phyloP scores from a whole-genome alignment of 1,140 invertebrate genomes.

The Lasioglossum albipes region DNA sequence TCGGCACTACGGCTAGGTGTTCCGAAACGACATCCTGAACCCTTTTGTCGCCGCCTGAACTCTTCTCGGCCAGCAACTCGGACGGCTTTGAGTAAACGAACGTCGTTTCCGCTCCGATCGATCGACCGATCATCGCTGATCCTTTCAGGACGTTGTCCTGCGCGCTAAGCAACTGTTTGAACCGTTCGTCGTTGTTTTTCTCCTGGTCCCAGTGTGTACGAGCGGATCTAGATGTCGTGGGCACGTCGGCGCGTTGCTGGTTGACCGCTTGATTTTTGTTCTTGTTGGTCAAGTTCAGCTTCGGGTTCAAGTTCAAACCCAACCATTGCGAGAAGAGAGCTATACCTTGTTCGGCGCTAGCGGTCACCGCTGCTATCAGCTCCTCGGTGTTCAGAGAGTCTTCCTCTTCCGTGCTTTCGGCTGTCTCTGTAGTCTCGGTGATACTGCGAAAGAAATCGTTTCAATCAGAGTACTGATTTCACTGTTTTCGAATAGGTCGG shows the following conservation, averaged over 20 bases:
- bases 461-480: no score
- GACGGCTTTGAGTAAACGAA: conserved; percentile 74
- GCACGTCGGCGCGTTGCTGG: conserved; percentile 22
- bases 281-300: conserved; percentile 67
- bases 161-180: conserved; percentile 76
- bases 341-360: conserved; percentile 80
- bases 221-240: conserved; percentile 51
- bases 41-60: conserved; percentile 30
- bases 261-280: conserved; percentile 40
- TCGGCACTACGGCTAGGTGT: conserved; percentile 71
- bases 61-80: conserved; percentile 21
- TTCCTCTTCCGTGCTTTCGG: conserved; percentile 67
- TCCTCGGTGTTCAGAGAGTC: conserved; percentile 76
- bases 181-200: conserved; percentile 75
- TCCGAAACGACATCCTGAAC: conserved; percentile 28
- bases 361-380: conserved; percentile 79
- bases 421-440: conserved; percentile 62
- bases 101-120: conserved; percentile 69
- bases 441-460: conserved; percentile 17
- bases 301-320: conserved; percentile 74
- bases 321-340: conserved; percentile 80
- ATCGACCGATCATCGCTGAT: conserved; percentile 73
- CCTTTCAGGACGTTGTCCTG: conserved; percentile 77
- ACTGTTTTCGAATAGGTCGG: no score
- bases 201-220: conserved; percentile 61